Conservation (phyloP, 1,140 invertebrate species). For the Nasonia giraulti region DNA sequence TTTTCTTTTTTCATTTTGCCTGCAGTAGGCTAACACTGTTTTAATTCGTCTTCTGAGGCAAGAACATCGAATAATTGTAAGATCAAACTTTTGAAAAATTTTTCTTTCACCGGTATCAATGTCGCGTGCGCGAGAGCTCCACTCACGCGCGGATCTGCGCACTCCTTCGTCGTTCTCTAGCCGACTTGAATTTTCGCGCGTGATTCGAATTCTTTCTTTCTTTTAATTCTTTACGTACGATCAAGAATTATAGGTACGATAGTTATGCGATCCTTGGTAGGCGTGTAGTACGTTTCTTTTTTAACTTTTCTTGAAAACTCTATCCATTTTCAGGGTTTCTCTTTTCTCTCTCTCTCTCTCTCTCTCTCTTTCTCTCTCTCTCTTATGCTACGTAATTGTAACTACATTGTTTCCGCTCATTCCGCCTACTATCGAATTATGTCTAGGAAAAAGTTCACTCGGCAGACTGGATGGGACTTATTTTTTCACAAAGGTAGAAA, state of each 20-base stretch:
- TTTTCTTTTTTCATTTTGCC: constrained; percentile 8
- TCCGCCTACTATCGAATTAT: constrained; percentile 47
- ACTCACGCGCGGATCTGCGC: constrained; percentile 9
- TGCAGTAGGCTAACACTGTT: constrained; percentile 8
- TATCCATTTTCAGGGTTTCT: constrained; percentile 50
- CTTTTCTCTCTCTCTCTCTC: not conserved
- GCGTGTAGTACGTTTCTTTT: constrained; percentile 63
- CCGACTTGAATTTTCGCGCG: constrained; percentile 57
- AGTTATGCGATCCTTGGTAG: constrained; percentile 67
- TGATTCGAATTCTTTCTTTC: constrained; percentile 29
- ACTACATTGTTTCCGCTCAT: constrained; percentile 35
- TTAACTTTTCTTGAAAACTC: constrained; percentile 46
- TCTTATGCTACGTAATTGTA: constrained; percentile 42
- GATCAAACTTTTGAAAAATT: constrained; percentile 35
- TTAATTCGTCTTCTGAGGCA: constrained; percentile 33
- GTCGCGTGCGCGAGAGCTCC: not conserved
- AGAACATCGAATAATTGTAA: constrained; percentile 44
- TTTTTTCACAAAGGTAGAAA: not conserved
- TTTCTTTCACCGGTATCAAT: constrained; percentile 48
- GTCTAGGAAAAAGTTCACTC: constrained; percentile 45
- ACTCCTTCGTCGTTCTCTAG: constrained; percentile 52
- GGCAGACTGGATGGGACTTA: constrained; percentile 44
- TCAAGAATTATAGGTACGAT: constrained; percentile 68
- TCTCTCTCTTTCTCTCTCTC: not conserved
- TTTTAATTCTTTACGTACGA: constrained; percentile 63